phyloP scores from a whole-genome alignment of 2,888 invertebrate genomes.

The Volucella inflata region DNA sequence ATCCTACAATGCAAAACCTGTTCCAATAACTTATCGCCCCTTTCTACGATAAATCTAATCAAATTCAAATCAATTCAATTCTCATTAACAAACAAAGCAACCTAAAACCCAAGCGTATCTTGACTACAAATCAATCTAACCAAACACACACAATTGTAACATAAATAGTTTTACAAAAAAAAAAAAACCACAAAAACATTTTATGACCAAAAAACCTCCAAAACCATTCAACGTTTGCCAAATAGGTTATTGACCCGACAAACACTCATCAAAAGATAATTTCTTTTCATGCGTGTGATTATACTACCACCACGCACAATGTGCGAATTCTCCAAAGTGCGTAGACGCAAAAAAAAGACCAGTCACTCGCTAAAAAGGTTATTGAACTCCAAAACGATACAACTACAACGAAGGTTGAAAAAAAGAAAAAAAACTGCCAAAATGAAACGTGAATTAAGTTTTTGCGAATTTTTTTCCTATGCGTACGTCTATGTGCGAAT shows the following conservation, averaged over 20 bases:
- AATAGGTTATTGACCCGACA: slow-evolving; percentile 63
- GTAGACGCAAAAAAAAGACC: not conserved
- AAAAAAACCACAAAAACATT: slow-evolving; percentile 29
- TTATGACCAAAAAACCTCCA: slow-evolving; percentile 21
- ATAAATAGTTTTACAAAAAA: slow-evolving; percentile 12
- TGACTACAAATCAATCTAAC: slow-evolving; percentile 15
- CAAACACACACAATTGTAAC: slow-evolving; percentile 34
- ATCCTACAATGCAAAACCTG: not conserved
- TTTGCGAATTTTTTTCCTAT: slow-evolving; percentile 30
- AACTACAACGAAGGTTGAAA: slow-evolving; percentile 13
- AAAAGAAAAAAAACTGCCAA: not conserved
- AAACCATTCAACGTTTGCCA: slow-evolving; percentile 48
- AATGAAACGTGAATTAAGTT: slow-evolving; percentile 44
- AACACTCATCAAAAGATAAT: slow-evolving; percentile 43
- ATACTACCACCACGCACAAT: slow-evolving; percentile 48
- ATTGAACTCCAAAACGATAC: slow-evolving; percentile 45
- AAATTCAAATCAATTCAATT: slow-evolving; percentile 45
- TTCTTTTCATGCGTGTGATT: slow-evolving; percentile 2
- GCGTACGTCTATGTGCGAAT: slow-evolving; percentile 50
- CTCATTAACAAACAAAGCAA: slow-evolving; percentile 26
- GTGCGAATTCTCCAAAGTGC: slow-evolving; percentile 40
- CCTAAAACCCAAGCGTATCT: slow-evolving; percentile 33
- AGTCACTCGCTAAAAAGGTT: slow-evolving; percentile 64
- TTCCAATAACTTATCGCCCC: slow-evolving; percentile 10
- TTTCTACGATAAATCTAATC: slow-evolving; percentile 32